phyloP scores from a whole-genome alignment of 2,888 invertebrate species.

The Lithosia quadra region DNA sequence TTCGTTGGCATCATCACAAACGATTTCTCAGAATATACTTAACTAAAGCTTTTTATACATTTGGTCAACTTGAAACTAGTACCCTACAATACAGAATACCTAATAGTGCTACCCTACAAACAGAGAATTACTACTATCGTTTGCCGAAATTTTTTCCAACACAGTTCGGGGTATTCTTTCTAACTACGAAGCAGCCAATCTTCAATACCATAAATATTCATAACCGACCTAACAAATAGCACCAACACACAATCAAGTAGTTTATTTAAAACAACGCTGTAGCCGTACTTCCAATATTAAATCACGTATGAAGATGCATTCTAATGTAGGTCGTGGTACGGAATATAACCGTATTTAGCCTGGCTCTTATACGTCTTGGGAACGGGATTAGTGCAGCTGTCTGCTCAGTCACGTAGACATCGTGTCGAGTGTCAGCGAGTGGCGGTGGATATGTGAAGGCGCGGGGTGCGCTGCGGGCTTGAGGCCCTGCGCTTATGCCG shows the following conservation, averaged over 20 bases:
- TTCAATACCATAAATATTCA: no score
- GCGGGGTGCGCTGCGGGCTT: constrained; percentile 29
- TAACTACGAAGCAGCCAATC: no score
- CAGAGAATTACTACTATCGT: no score
- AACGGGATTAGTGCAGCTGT: constrained; percentile 77
- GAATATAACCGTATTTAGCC: constrained; percentile 57
- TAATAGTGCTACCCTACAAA: no score
- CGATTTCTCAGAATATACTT: no score
- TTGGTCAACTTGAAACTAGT: no score
- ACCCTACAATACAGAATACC: no score
- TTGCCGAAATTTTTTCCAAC: no score
- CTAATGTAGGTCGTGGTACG: constrained; percentile 41
- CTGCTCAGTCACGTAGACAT: constrained; percentile 82
- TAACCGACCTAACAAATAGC: no score
- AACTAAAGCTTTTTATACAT: no score
- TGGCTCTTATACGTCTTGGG: constrained; percentile 55
- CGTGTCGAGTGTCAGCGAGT: constrained; percentile 73
- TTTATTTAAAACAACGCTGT: background rate
- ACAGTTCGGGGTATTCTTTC: no score
- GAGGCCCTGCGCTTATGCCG: constrained; percentile 63
- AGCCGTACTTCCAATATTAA: constrained; percentile 13
- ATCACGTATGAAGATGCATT: constrained; percentile 18
- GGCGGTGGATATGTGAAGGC: constrained; percentile 48
- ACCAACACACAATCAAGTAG: background rate
- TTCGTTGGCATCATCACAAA: no score